A percentile compares a stretch with the other conserved stretches of the same genome.
phyloP scores from a whole-genome alignment of 2,113 vertebrate genomes.

The Raphicerus campestris region DNA sequence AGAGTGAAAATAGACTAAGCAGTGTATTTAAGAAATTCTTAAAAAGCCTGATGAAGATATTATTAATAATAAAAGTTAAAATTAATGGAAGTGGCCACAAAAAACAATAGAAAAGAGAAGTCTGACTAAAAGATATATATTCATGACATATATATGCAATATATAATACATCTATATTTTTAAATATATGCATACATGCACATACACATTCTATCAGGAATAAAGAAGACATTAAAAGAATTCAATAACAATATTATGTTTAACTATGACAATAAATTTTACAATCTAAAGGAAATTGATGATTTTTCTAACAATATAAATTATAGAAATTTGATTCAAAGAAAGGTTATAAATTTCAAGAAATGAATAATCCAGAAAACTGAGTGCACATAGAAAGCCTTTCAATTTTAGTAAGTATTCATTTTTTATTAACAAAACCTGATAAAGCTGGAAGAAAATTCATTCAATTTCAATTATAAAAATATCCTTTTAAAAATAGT shows the following conservation, averaged over 20 bases:
- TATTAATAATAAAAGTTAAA: conserved; percentile 1
- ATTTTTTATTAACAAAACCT: neutral
- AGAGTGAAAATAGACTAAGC: neutral
- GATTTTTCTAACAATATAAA: neutral
- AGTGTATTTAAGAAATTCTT: neutral
- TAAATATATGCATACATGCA: neutral
- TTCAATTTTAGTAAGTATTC: neutral
- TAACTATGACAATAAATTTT: neutral
- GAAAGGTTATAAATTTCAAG: neutral
- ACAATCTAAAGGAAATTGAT: neutral
- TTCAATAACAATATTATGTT: neutral
- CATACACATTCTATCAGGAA: neutral
- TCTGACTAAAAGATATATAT: neutral
- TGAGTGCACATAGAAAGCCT: neutral
- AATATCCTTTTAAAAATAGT: neutral
- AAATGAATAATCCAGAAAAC: neutral
- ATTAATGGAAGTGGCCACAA: neutral
- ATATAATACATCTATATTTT: neutral
- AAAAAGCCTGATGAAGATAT: neutral
- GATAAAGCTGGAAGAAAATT: neutral
- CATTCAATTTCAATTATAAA: neutral
- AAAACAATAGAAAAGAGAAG: neutral
- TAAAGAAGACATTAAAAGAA: neutral
- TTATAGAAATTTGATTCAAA: conserved; percentile 5
- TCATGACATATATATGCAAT: neutral